Conservation (phyloP, 2,113 vertebrate species). For the Myocastor coypus region DNA sequence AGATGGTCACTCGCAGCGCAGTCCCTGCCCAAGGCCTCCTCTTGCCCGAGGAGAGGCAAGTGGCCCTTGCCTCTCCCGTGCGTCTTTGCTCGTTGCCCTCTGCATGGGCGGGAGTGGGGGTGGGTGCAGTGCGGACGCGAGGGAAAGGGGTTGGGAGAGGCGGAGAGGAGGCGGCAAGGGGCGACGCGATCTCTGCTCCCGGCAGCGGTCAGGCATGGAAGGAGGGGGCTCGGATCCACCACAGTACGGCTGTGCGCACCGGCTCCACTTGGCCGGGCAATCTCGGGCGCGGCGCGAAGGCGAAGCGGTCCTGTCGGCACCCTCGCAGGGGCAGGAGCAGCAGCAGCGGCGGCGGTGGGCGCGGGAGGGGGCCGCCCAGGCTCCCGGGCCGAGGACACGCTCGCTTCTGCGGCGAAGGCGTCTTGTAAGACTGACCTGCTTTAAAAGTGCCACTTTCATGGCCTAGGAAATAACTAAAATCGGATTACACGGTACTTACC, state of each 20-base stretch:
- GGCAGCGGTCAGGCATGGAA: conserved; percentile 72
- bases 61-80: conserved; percentile 1
- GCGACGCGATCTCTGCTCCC: conserved; percentile 63
- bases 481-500: conserved; percentile 78
- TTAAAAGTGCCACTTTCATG: conserved; percentile 74
- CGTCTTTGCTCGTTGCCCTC: conserved; percentile 68
- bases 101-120: conserved; percentile 50
- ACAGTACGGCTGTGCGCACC: conserved; percentile 64
- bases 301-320: background rate
- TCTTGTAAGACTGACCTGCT: conserved; percentile 72
- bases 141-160: conserved; percentile 31
- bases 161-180: conserved; percentile 59
- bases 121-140: conserved; percentile 22
- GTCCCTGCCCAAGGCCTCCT: conserved; percentile 70
- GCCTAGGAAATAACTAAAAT: conserved; percentile 61
- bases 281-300: conserved; percentile 15
- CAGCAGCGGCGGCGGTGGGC: background rate
- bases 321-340: background rate
- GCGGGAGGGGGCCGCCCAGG: conserved; percentile 19
- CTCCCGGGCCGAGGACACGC: conserved; percentile 66
- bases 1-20: conserved; percentile 58
- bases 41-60: background rate
- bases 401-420: conserved; percentile 31
- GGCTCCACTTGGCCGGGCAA: conserved; percentile 18
- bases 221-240: background rate